Evolutionary conservation across 2,113 vertebrate genomes (phyloP).

Genomic region (Hemibagrus wyckioides): DNA sequence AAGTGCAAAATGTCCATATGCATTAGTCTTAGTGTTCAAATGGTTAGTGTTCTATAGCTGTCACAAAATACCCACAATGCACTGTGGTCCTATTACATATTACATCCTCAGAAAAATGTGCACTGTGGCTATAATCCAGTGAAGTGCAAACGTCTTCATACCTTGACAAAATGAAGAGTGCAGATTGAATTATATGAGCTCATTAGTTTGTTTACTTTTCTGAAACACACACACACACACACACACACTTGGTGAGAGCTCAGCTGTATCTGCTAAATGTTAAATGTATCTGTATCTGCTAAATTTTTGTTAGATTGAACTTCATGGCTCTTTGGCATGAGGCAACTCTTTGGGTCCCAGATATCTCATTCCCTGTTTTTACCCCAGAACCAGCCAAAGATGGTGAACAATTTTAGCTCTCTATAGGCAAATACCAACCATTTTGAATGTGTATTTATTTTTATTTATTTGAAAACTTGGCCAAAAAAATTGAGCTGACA

Average conservation of each 20-base stretch:
- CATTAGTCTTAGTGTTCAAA: neutral
- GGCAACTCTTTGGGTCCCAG: neutral
- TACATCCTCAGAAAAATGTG: neutral
- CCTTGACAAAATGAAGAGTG: neutral
- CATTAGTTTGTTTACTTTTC: neutral
- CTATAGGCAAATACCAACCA: too few relatives aligned
- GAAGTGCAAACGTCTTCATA: neutral
- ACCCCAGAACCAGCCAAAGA: neutral
- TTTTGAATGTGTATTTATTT: too few relatives aligned
- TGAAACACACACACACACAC: neutral
- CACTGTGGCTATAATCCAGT: neutral
- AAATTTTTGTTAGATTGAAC: too few relatives aligned
- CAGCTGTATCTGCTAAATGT: neutral
- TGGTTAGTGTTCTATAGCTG: neutral
- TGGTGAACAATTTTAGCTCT: too few relatives aligned
- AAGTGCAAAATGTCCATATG: neutral
- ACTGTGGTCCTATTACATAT: neutral
- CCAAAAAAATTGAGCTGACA: too few relatives aligned
- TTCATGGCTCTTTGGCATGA: neutral
- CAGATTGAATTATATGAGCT: neutral
- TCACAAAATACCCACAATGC: constrained; percentile 7
- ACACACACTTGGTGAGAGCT: neutral
- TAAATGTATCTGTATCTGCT: too few relatives aligned
- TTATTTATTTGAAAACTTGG: too few relatives aligned
- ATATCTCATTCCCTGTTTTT: neutral